Evolutionary conservation across 1,140 invertebrate species (phyloP).

Genomic region (Drosophila sp.): DNA sequence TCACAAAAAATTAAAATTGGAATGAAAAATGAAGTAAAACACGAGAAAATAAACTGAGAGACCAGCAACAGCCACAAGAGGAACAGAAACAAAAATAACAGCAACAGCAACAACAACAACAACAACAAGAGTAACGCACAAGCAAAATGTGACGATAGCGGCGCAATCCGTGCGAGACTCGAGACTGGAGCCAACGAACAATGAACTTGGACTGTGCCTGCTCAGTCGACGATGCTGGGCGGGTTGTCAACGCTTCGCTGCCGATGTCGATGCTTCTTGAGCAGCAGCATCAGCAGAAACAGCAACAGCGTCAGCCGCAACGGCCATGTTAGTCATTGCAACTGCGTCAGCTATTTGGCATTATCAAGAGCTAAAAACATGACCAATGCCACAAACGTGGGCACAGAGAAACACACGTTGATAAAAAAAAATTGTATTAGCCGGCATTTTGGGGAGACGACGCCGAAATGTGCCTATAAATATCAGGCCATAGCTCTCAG

Average conservation of each 20-base stretch:
- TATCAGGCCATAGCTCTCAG: conserved; percentile 47
- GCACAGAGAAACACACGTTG: conserved; percentile 37
- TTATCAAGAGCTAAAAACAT: conserved; percentile 68
- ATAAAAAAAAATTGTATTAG: conserved; percentile 66
- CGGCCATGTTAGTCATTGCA: conserved; percentile 62
- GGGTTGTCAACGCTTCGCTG: conserved; percentile 72
- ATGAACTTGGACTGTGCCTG: conserved; percentile 72
- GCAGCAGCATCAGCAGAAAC: conserved; percentile 14
- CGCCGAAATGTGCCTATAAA: conserved; percentile 64
- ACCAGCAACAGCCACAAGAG: conserved; percentile 26
- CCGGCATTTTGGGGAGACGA: conserved; percentile 57
- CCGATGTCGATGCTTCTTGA: conserved; percentile 40
- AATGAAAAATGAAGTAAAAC: conserved; percentile 28
- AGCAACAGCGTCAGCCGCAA: neutral
- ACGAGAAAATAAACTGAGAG: conserved; percentile 25
- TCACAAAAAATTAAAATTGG: conserved; percentile 44
- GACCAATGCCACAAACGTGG: conserved; percentile 49
- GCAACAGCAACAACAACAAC: conserved; percentile 26
- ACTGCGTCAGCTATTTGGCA: conserved; percentile 55
- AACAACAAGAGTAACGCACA: conserved; percentile 26
- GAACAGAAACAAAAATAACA: conserved; percentile 21
- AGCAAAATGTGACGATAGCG: conserved; percentile 41
- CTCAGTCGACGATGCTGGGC: conserved; percentile 35
- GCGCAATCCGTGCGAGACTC: conserved; percentile 53
- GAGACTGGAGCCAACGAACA: conserved; percentile 67